Percentiles rank a stretch among this genome's conserved stretches.
Conservation (phyloP, 2,888 invertebrate species). For the Drosophila lutescens region DNA sequence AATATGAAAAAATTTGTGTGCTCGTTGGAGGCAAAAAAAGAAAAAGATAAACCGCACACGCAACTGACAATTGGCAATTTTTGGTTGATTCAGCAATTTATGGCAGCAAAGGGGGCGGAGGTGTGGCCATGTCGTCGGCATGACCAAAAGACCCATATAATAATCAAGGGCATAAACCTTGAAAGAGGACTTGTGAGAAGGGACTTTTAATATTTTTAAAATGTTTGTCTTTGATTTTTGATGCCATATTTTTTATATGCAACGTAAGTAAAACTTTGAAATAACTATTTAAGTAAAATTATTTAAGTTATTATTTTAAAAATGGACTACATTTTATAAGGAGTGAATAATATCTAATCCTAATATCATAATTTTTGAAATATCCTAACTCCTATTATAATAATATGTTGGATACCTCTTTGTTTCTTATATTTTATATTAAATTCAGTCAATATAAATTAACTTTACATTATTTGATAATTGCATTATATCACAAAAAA, state of each 20-base stretch:
- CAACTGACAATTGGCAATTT: slow-evolving; percentile 69
- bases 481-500: not conserved
- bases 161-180: not conserved
- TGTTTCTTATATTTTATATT: too few species aligned
- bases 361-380: too few species aligned
- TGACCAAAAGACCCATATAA: slow-evolving; percentile 67
- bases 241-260: too few species aligned
- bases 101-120: slow-evolving; percentile 18
- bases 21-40: not conserved
- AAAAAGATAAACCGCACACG: slow-evolving; percentile 31
- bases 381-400: too few species aligned
- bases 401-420: too few species aligned
- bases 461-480: too few species aligned
- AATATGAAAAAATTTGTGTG: slow-evolving; percentile 41
- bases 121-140: slow-evolving; percentile 55
- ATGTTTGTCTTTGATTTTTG: not conserved
- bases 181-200: not conserved
- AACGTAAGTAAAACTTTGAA: too few species aligned
- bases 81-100: slow-evolving; percentile 75
- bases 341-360: too few species aligned
- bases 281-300: not conserved
- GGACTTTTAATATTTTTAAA: not conserved
- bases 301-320: not conserved
- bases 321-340: too few species aligned
- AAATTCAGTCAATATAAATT: too few species aligned